These are phyloP conservation scores for Hypotaenidia philippensis DNA, from an alignment of 2,797 vertebrate genomes.

Conservation along the genomic window DNA sequence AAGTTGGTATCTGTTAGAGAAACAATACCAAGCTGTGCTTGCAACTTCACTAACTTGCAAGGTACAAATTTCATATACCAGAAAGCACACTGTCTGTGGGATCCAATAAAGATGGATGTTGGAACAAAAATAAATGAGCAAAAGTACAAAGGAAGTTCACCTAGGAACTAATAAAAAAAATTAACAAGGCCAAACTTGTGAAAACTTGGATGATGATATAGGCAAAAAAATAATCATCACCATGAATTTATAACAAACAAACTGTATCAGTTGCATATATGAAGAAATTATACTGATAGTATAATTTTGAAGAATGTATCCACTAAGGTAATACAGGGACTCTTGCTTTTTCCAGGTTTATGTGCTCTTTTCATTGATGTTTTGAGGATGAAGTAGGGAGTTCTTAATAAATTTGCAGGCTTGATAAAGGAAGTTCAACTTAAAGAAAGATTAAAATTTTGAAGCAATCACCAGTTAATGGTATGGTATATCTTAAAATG, in stretches of 20 bases:
- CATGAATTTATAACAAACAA: neutral
- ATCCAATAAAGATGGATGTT: neutral
- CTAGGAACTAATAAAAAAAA: neutral
- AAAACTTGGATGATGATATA: neutral
- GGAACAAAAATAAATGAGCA: neutral
- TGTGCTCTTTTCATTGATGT: neutral
- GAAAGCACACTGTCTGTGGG: neutral
- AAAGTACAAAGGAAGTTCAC: neutral
- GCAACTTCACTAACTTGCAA: neutral
- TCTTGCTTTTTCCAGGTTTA: neutral
- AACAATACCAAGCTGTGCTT: neutral
- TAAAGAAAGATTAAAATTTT: neutral
- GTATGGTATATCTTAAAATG: neutral
- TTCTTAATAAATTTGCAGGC: neutral
- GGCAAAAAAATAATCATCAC: neutral
- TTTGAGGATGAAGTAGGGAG: neutral
- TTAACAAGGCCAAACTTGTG: neutral
- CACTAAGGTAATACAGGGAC: neutral
- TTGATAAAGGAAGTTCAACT: neutral
- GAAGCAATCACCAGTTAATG: neutral
- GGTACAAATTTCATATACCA: neutral
- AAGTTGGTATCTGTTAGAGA: neutral
- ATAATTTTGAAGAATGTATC: neutral
- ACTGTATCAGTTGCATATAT: neutral
- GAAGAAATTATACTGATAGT: neutral